Evolutionary conservation across 2,888 invertebrate genomes (phyloP), one percentile per base, ranked within the genome.

Genomic region (Drosophila robusta): DNA sequence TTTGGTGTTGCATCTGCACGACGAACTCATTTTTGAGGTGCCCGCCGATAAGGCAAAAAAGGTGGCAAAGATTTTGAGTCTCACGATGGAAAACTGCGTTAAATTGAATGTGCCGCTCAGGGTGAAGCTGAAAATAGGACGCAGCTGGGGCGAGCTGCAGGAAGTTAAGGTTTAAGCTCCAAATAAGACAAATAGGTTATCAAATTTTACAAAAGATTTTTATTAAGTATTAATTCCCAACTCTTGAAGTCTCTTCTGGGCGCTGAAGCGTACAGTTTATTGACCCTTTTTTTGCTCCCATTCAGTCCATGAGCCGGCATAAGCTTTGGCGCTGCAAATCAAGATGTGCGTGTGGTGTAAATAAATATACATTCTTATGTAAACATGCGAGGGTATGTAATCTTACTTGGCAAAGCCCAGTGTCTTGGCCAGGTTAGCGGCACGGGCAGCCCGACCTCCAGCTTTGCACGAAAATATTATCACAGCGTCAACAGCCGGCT

Each of bases 21-120:
- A 99, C 92, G 99, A 99, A 93, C 93, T 99, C 2, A 95, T 99
- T 29, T 98, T 97, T 90, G 98, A 99, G 94, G 96, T 97, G 4
- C 94, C 94, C 9, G 91, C 93, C 60, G 91, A 93, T 4, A 93
- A 94, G 84, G 91, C 95, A 42, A 89, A 92, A 12, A 91, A 93
- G 75, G 94, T 96, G 49, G 94, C 94, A 0, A 92, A 91, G 65
- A 93, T 96, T 50, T 91, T 99, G 12, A 96, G 95, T 88, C 91
- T 94, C 42, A 94, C 94, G 24, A 98, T 99, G 98, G 97, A 98
- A 91, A 93, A 94, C 58, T 95, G 96, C 12, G 94, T 95, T 6
- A 92, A 93, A 65, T 92, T 98, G 26, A 94, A 93, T 52, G 96
- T 99, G 3, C 95, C 95, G n/a, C 93, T 98, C 62, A 97, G 97